These are phyloP conservation scores for Diadumene lineata DNA, from an alignment of 92 coral and sea anemone species.

Conservation along the genomic window DNA sequence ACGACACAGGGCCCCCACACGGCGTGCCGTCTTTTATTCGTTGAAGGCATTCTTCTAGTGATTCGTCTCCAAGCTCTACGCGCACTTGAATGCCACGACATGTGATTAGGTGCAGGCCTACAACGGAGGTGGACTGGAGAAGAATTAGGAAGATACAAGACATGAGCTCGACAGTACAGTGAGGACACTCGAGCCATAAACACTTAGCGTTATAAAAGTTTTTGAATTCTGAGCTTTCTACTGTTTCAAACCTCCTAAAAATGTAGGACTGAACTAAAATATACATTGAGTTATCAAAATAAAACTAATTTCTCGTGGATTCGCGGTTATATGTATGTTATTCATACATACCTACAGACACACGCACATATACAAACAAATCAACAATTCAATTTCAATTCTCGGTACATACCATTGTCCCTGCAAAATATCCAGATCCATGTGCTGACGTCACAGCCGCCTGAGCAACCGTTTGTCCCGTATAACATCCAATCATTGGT, in stretches of 20 bases:
- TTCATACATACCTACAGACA: too few relatives aligned
- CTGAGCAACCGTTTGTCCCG: conserved; percentile 79
- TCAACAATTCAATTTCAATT: too few relatives aligned
- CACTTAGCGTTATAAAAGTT: too few relatives aligned
- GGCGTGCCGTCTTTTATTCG: conserved; percentile 41
- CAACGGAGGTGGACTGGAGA: conserved; percentile 64
- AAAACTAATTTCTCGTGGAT: too few relatives aligned
- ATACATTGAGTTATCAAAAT: too few relatives aligned
- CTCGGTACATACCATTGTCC: conserved; percentile 58
- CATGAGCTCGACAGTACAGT: background rate
- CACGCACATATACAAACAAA: too few relatives aligned
- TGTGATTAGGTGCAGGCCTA: conserved; percentile 62
- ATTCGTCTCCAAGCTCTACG: conserved; percentile 54
- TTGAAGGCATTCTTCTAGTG: conserved; percentile 56
- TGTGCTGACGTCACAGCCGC: conserved; percentile 66
- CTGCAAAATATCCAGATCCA: conserved; percentile 69
- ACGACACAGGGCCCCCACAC: conserved; percentile 54
- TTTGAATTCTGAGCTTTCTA: too few relatives aligned
- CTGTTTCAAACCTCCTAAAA: too few relatives aligned
- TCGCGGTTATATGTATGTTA: too few relatives aligned
- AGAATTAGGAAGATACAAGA: background rate
- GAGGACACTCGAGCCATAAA: too few relatives aligned
- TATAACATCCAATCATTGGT: conserved; percentile 67
- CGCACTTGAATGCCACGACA: conserved; percentile 63
- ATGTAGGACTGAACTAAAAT: too few relatives aligned